phyloP scores from a whole-genome alignment of 2,113 vertebrate genomes.

The Brachyhypopomus occidentalis region DNA sequence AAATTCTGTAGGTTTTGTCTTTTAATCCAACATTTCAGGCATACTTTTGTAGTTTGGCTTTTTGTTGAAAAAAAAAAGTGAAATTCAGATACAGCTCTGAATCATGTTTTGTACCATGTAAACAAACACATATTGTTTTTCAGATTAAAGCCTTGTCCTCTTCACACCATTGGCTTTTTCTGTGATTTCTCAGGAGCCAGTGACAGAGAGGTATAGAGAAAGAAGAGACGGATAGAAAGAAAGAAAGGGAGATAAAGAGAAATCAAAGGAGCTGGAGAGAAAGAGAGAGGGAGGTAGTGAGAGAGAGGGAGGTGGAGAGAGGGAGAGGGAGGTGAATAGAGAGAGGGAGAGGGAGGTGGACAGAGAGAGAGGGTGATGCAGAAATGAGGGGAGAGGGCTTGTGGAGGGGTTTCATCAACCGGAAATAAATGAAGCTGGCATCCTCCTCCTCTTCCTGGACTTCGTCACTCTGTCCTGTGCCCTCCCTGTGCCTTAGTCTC shows the following conservation, averaged over 20 bases:
- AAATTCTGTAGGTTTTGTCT: too few relatives aligned
- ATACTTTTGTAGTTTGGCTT: too few relatives aligned
- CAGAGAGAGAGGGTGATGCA: constrained; percentile 4
- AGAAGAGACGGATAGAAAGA: constrained; percentile 26
- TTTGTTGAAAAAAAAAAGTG: too few relatives aligned
- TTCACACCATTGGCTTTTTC: constrained; percentile 34
- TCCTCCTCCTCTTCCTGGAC: constrained; percentile 46
- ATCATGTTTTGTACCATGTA: too few relatives aligned
- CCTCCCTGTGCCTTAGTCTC: constrained; percentile 39
- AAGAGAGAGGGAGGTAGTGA: constrained; percentile 8
- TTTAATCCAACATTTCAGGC: too few relatives aligned
- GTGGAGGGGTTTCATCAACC: constrained; percentile 61
- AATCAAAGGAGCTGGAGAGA: too few relatives aligned
- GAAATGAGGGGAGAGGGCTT: constrained; percentile 17
- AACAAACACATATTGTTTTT: constrained; percentile 13
- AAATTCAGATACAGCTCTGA: too few relatives aligned
- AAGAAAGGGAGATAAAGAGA: constrained; percentile 14
- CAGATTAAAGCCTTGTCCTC: neutral
- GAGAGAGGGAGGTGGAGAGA: too few relatives aligned
- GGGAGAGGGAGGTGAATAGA: constrained; percentile 15
- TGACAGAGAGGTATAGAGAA: neutral
- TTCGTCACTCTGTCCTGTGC: constrained; percentile 36
- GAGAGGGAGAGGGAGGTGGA: constrained; percentile 10
- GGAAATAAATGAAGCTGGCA: constrained; percentile 64
- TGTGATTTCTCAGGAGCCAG: constrained; percentile 37